A percentile compares a stretch with the other conserved stretches of the same genome.
Evolutionary conservation across 2,888 invertebrate genomes (phyloP).

Genomic region (Odontocerum albicorne): DNA sequence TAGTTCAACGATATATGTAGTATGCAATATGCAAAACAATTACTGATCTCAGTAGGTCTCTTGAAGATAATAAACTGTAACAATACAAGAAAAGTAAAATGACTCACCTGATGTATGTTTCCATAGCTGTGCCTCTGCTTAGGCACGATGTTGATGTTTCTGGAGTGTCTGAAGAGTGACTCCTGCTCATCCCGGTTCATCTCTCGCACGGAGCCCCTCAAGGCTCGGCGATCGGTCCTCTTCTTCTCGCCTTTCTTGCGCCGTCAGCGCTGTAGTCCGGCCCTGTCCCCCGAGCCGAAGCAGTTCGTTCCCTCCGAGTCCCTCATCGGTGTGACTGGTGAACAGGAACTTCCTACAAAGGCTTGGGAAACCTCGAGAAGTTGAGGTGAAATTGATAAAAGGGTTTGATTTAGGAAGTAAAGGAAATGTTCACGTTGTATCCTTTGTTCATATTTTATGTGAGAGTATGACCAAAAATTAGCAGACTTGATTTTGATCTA

Average conservation of each 20-base stretch:
- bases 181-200: conserved; percentile 69
- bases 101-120: conserved; percentile 41
- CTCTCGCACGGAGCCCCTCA: conserved; percentile 22
- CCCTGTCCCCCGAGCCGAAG: background rate
- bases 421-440: no score
- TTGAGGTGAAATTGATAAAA: no score
- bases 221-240: conserved; percentile 5
- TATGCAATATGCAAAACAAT: no score
- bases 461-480: no score
- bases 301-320: background rate
- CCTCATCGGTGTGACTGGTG: background rate
- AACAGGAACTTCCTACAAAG: no score
- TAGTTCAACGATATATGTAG: no score
- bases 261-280: background rate
- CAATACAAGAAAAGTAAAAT: background rate
- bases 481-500: no score
- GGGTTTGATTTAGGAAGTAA: no score
- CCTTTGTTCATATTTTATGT: no score
- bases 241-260: background rate
- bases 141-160: conserved; percentile 56
- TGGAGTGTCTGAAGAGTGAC: conserved; percentile 62
- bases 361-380: no score
- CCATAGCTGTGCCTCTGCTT: conserved; percentile 40
- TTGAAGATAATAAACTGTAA: no score
- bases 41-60: no score